These are phyloP conservation scores for Siniperca undulata DNA, from an alignment of 2,797 vertebrate genomes.

Conservation along the genomic window DNA sequence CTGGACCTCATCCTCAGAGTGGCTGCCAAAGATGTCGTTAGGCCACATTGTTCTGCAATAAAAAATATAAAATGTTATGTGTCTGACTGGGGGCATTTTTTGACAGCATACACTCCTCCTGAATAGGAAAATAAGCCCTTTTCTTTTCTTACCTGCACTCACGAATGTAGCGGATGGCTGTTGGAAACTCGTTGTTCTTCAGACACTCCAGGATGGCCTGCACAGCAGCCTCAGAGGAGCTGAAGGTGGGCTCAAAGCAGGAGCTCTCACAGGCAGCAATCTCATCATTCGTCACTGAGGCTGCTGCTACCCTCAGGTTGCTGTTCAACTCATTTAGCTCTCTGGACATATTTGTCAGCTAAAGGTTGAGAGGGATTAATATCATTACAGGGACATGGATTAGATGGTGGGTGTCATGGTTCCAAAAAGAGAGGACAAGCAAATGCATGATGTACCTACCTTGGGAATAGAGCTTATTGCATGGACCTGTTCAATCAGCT, in stretches of 20 bases:
- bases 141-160: constrained; percentile 93
- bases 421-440: constrained; percentile 3
- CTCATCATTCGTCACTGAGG: constrained; percentile 83
- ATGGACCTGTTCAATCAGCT: constrained; percentile 96
- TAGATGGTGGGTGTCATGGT: background rate
- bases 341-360: constrained; percentile 96
- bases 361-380: constrained; percentile 27
- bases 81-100: background rate
- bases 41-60: constrained; percentile 92
- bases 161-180: constrained; percentile 90
- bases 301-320: constrained; percentile 90
- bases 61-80: background rate
- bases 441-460: constrained; percentile 83
- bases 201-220: constrained; percentile 95
- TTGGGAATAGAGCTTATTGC: constrained; percentile 92
- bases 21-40: constrained; percentile 96
- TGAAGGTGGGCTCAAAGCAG: constrained; percentile 85
- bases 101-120: background rate
- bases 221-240: constrained; percentile 93
- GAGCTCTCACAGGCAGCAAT: constrained; percentile 68
- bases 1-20: constrained; percentile 94
- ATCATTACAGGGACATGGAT: constrained; percentile 12
- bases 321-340: constrained; percentile 94
- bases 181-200: constrained; percentile 89
- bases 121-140: background rate